These are phyloP conservation scores for Stegastes partitus DNA, from an alignment of 2,113 vertebrate species.

Conservation along the genomic window DNA sequence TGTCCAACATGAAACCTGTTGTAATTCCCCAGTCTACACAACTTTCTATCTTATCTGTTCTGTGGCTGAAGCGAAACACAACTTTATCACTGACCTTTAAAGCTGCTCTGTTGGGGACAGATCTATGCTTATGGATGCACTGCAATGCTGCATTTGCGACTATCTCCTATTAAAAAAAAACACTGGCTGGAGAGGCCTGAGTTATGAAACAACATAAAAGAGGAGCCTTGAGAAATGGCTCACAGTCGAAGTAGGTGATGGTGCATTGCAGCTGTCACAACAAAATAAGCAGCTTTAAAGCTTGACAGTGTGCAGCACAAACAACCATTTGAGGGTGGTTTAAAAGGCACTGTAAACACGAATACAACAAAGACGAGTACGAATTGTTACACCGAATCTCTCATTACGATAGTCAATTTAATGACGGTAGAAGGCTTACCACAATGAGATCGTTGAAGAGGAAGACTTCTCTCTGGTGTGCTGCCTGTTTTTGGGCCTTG, in stretches of 20 bases:
- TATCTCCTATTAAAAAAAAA: slow-evolving; percentile 59
- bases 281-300: slow-evolving; percentile 60
- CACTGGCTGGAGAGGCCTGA: slow-evolving; percentile 14
- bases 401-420: background rate
- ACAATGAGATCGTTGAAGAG: slow-evolving; percentile 99
- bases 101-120: slow-evolving; percentile 23
- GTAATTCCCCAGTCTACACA: slow-evolving; percentile 54
- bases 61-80: background rate
- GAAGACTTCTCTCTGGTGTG: slow-evolving; percentile 98
- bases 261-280: slow-evolving; percentile 69
- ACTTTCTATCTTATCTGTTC: slow-evolving; percentile 48
- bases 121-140: slow-evolving; percentile 32
- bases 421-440: slow-evolving; percentile 75
- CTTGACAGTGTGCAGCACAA: slow-evolving; percentile 3
- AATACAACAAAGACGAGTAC: background rate
- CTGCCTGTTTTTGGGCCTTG: slow-evolving; percentile 97
- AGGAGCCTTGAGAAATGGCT: slow-evolving; percentile 34
- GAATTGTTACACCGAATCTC: background rate
- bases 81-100: slow-evolving; percentile 47
- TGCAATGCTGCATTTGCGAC: slow-evolving; percentile 26
- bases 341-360: background rate
- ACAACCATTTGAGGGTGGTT: background rate
- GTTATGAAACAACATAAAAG: slow-evolving; percentile 59
- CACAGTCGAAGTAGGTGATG: slow-evolving; percentile 39
- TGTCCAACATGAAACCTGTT: slow-evolving; percentile 62